A percentile compares a stretch with the other conserved stretches of the same genome.
phyloP scores from a whole-genome alignment of 2,113 vertebrate genomes.

The Synodontis membranacea region DNA sequence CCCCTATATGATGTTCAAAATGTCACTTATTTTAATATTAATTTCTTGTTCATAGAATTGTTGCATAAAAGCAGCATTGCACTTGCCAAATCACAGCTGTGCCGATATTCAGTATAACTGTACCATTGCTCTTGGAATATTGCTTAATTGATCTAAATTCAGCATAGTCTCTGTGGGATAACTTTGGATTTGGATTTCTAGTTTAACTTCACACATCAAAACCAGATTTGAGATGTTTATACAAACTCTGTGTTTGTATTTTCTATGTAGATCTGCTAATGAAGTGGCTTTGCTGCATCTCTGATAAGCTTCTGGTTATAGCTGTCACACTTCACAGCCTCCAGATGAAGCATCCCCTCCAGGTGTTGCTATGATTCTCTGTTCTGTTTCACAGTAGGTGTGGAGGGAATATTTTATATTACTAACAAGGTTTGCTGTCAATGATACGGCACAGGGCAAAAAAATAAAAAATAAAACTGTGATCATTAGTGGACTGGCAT shows the following conservation, averaged over 20 bases:
- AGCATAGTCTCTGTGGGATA: not conserved
- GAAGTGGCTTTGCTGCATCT: not conserved
- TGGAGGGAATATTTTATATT: not conserved
- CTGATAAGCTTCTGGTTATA: not conserved
- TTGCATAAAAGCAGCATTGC: not conserved
- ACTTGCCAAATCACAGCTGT: not conserved
- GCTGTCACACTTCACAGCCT: not conserved
- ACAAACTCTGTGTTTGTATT: not conserved
- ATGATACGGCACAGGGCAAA: too few species aligned
- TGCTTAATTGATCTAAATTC: not conserved
- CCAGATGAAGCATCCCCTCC: not conserved
- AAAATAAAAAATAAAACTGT: too few species aligned
- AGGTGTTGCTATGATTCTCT: conserved; percentile 5
- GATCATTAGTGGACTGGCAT: not conserved
- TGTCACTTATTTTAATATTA: not conserved
- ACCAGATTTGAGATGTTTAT: not conserved
- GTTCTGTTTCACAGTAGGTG: not conserved
- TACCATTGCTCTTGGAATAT: not conserved
- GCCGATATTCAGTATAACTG: not conserved
- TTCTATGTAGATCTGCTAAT: not conserved
- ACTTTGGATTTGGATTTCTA: not conserved
- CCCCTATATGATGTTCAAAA: not conserved
- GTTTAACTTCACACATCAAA: not conserved
- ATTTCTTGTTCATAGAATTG: not conserved
- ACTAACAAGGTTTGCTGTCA: not conserved